A percentile compares a stretch with the other conserved stretches of the same genome.
Conservation (phyloP, 2,888 invertebrate species). For the Clunio marinus region DNA sequence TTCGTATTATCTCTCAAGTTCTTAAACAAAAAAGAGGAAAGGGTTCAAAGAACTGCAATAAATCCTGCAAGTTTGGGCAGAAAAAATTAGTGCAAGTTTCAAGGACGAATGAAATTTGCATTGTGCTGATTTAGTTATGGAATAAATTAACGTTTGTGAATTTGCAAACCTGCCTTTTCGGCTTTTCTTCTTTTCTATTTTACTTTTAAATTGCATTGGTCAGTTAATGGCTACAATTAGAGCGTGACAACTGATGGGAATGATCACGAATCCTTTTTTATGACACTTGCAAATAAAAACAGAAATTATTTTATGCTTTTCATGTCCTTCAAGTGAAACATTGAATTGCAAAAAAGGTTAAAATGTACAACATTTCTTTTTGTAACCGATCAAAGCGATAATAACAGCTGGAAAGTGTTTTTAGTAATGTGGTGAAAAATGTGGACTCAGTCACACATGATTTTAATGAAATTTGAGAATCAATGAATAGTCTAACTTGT, state of each 20-base stretch:
- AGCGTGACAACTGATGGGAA: neutral
- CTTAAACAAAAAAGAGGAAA: neutral
- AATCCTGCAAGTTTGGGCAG: conserved; percentile 10
- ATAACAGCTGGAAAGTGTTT: conserved; percentile 25
- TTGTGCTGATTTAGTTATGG: too few species aligned
- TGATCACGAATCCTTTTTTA: neutral
- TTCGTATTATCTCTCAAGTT: neutral
- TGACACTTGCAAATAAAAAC: neutral
- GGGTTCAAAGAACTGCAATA: conserved; percentile 26
- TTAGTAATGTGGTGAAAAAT: conserved; percentile 38
- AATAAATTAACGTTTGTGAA: too few species aligned
- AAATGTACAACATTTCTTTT: too few species aligned
- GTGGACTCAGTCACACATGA: neutral
- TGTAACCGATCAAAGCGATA: neutral
- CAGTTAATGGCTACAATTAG: neutral
- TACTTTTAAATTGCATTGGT: too few species aligned
- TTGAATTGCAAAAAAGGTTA: neutral
- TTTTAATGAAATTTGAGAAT: neutral
- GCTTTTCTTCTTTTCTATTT: too few species aligned
- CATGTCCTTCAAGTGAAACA: neutral
- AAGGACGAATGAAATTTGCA: neutral
- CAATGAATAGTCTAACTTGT: neutral
- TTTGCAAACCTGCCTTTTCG: too few species aligned
- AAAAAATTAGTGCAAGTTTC: neutral
- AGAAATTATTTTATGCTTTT: too few species aligned